Percentiles rank a stretch among this genome's conserved stretches.
phyloP scores from a whole-genome alignment of 2,113 vertebrate genomes.

The Chlorodrepanis virens region DNA sequence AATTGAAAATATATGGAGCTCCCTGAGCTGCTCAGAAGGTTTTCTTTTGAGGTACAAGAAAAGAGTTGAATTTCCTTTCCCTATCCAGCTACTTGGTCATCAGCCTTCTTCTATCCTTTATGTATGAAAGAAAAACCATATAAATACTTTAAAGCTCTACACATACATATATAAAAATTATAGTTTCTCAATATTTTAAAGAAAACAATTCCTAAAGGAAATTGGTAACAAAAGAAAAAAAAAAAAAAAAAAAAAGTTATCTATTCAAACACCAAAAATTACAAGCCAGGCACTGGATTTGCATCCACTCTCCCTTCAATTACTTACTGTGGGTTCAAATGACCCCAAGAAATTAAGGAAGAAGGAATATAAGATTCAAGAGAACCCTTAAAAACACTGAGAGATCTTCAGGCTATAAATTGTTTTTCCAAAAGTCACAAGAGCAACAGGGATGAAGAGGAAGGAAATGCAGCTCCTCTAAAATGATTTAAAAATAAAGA shows the following conservation, averaged over 20 bases:
- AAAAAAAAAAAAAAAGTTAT: neutral
- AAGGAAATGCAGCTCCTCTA: neutral
- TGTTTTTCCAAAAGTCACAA: neutral
- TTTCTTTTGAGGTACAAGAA: neutral
- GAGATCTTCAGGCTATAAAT: neutral
- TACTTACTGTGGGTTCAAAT: neutral
- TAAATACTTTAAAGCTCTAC: accelerated
- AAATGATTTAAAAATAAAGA: neutral
- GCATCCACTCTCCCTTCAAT: neutral
- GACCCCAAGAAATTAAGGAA: neutral
- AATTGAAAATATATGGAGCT: accelerated
- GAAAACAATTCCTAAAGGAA: neutral
- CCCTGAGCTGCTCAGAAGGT: neutral
- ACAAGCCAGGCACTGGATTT: neutral
- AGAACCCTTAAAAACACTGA: neutral
- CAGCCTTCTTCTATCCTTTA: neutral
- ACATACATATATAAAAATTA: neutral
- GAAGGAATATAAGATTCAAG: neutral
- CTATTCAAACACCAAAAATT: neutral
- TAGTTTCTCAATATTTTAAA: neutral
- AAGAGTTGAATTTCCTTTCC: neutral
- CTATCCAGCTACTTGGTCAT: neutral
- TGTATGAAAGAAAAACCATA: neutral
- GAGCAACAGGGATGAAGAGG: neutral
- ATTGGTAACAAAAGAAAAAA: neutral